These are phyloP conservation scores for Scomber scombrus DNA, from an alignment of 2,113 vertebrate genomes.

Conservation along the genomic window DNA sequence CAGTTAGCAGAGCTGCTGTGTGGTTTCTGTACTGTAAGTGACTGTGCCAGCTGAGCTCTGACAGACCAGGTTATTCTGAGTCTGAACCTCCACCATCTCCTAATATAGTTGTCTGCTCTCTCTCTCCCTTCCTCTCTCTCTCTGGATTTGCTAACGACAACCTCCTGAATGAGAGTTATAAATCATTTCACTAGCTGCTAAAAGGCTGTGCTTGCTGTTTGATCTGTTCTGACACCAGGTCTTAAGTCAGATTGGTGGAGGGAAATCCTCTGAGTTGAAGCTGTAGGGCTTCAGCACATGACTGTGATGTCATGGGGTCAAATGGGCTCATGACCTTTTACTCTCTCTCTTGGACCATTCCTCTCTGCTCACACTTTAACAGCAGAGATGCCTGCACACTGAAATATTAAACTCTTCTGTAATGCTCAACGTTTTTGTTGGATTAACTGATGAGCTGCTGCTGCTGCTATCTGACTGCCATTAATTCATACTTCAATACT, in stretches of 20 bases:
- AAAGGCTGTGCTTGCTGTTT: background rate
- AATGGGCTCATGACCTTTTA: constrained; percentile 35
- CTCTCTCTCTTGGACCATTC: background rate
- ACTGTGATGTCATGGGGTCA: constrained; percentile 18
- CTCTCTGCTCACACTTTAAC: background rate
- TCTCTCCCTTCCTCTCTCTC: constrained; percentile 15
- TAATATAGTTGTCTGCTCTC: constrained; percentile 78
- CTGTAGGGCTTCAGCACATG: too few species aligned
- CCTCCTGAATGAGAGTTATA: background rate
- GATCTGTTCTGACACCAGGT: background rate
- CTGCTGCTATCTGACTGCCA: too few species aligned
- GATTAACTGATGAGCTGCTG: too few species aligned
- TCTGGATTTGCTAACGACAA: background rate
- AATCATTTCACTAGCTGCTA: constrained; percentile 5
- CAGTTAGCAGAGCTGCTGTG: constrained; percentile 22
- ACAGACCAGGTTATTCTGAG: constrained; percentile 83
- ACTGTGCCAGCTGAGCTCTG: constrained; percentile 67
- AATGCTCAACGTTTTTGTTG: too few species aligned
- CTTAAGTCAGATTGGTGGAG: background rate
- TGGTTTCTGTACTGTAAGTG: constrained; percentile 44
- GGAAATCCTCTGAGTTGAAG: background rate
- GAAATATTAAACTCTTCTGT: too few species aligned
- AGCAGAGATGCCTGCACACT: too few species aligned
- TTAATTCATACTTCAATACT: too few species aligned
- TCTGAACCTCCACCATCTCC: constrained; percentile 73